Percentiles rank a stretch among this genome's conserved stretches.
These are phyloP conservation scores for Chlamydotis undulata DNA, from an alignment of 2,113 vertebrate genomes.

Conservation along the genomic window DNA sequence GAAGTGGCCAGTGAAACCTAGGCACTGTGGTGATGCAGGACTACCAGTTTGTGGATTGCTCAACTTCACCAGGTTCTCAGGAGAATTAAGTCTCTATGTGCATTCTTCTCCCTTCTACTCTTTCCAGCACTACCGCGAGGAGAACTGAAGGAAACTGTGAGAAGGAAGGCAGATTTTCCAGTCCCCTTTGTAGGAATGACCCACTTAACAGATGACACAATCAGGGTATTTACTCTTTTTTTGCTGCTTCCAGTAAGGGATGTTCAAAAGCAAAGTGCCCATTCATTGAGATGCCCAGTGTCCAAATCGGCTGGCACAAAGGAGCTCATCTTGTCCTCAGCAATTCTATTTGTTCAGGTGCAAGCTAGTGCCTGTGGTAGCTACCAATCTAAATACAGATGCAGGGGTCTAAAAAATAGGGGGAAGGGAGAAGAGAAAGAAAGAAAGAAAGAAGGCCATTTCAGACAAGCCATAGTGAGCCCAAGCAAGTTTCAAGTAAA, in stretches of 20 bases:
- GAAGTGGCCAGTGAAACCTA: neutral
- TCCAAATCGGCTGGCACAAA: neutral
- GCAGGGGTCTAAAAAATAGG: neutral
- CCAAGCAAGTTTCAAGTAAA: slow-evolving; percentile 48
- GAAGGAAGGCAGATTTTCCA: slow-evolving; percentile 40
- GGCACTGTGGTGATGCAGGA: neutral
- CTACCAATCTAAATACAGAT: slow-evolving; percentile 15
- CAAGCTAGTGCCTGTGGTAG: neutral
- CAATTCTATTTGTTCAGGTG: slow-evolving; percentile 57
- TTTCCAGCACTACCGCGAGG: neutral
- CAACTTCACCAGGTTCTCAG: neutral
- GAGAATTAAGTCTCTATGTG: neutral
- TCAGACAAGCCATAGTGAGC: neutral
- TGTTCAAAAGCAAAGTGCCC: slow-evolving; percentile 33
- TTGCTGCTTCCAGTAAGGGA: slow-evolving; percentile 12
- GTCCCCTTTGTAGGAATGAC: slow-evolving; percentile 51
- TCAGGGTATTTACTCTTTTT: slow-evolving; percentile 38
- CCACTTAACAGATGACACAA: slow-evolving; percentile 54
- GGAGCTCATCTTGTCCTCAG: slow-evolving; percentile 10
- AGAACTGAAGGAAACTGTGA: slow-evolving; percentile 21
- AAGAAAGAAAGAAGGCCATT: neutral
- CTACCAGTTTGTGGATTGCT: neutral
- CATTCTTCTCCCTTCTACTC: neutral
- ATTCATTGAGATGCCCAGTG: neutral
- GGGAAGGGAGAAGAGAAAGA: neutral